phyloP scores from a whole-genome alignment of 1,140 invertebrate genomes.

The Triops longicaudatus region DNA sequence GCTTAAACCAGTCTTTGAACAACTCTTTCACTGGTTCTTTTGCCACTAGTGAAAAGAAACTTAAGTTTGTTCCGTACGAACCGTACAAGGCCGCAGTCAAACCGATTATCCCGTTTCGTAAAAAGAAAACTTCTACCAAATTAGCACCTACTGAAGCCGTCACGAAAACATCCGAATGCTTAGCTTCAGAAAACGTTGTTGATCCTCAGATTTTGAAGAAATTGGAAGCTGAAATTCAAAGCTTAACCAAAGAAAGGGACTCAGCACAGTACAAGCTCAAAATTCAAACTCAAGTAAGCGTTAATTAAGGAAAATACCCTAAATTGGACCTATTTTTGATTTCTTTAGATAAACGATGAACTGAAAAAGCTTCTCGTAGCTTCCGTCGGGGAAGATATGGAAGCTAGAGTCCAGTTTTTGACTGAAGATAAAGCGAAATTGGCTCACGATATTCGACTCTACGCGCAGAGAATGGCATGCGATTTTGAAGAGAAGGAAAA shows the following conservation, averaged over 20 bases:
- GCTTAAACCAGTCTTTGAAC: constrained; percentile 41
- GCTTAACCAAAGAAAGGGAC: constrained; percentile 33
- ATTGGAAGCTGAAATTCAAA: neutral
- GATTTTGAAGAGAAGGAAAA: constrained; percentile 88
- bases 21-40: constrained; percentile 39
- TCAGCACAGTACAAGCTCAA: constrained; percentile 57
- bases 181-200: constrained; percentile 28
- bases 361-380: constrained; percentile 86
- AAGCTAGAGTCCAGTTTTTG: constrained; percentile 74
- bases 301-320: constrained; percentile 26
- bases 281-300: constrained; percentile 48
- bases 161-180: constrained; percentile 23
- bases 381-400: constrained; percentile 85
- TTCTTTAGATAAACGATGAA: constrained; percentile 73
- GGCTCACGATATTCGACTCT: constrained; percentile 70
- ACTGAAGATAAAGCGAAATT: constrained; percentile 84
- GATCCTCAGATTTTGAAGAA: neutral
- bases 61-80: constrained; percentile 80
- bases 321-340: constrained; percentile 27
- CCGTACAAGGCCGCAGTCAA: constrained; percentile 77
- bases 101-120: constrained; percentile 54
- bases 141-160: neutral
- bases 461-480: constrained; percentile 68
- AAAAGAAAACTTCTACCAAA: constrained; percentile 33
- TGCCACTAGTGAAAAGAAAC: constrained; percentile 44